phyloP scores from a whole-genome alignment of 1,140 invertebrate genomes.

The Vanessa tameamea region DNA sequence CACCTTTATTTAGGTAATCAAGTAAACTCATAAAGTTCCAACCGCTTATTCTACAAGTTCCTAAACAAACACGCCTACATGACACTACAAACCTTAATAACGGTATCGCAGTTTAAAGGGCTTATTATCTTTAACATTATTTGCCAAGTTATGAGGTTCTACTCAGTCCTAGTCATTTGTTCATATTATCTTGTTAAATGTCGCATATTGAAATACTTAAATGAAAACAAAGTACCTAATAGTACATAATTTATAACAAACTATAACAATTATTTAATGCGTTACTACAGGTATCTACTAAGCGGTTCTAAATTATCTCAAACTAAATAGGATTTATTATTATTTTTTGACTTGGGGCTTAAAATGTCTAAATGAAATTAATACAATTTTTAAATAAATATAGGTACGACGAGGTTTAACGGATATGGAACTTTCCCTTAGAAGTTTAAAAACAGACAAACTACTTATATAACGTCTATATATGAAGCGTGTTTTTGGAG shows the following conservation, averaged over 20 bases:
- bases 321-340: too few relatives aligned
- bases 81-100: slow-evolving; percentile 24
- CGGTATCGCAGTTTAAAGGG: not conserved
- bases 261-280: not conserved
- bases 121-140: slow-evolving; percentile 12
- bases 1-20: slow-evolving; percentile 35
- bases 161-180: not conserved
- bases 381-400: too few relatives aligned
- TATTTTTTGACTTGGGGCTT: too few relatives aligned
- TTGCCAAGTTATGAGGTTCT: not conserved
- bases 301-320: not conserved
- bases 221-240: not conserved
- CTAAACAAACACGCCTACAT: slow-evolving; percentile 40
- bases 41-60: slow-evolving; percentile 47
- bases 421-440: too few relatives aligned
- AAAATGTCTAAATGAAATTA: too few relatives aligned
- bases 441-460: too few relatives aligned
- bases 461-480: too few relatives aligned
- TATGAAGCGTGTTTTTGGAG: too few relatives aligned
- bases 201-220: not conserved
- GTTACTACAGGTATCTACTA: not conserved
- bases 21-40: slow-evolving; percentile 37
- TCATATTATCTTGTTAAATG: slow-evolving; percentile 3
- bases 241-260: not conserved
- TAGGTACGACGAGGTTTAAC: too few relatives aligned